Base-by-base conservation (phyloP, 2,888 invertebrate genomes). In the Helobdella robusta region DNA sequence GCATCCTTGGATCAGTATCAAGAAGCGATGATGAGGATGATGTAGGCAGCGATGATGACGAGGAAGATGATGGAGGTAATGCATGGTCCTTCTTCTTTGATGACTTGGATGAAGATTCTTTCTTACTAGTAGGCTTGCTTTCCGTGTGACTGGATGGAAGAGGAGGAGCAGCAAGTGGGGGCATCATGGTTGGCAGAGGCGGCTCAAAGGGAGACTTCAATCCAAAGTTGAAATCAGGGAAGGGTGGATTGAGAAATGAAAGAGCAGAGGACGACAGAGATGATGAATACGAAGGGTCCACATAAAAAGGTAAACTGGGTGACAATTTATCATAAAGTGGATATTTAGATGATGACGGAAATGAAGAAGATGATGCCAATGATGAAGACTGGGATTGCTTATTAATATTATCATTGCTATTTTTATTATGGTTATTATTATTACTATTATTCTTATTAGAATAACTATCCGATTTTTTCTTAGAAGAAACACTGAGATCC, bases 401-500 rank as follows among this genome's bases (percentile, higher is more conserved):
- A 6, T 28, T 23, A 15, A 11, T 25, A 6, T 6, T 20, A 8
- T 50, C 23, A n/a, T 50, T 25, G 8, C 23, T 50, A 6, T 6
- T 6, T 6, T 50, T 25, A 6, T n/a, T n/a, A 6, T 25, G n/a
- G 20, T 6, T n/a, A 20, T n/a, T 50, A n/a, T 20, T 23, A 5
- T 4, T 18, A 25, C 30, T 23, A 50, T 25, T 25, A 11, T 52
- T 20, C 20, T 20, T 20, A 5, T n/a, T 15, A 23, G 25, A 44
- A 15, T 30, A 15, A 18, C 60, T 20, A 20, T 32, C 20, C 5
- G 35, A 35, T 40, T 44, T 60, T 34, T 62, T 62, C 35, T 62
- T 62, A 11, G 62, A 62, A 3, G 62, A 62, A 28, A 62, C 18
- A n/a, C 62, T 62, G 32, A 62, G 34, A 23, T 62, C 62, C 32